Percentiles rank a stretch among this genome's conserved stretches.
Conservation (phyloP, 2,113 vertebrate species). For the Lepus timidus region DNA sequence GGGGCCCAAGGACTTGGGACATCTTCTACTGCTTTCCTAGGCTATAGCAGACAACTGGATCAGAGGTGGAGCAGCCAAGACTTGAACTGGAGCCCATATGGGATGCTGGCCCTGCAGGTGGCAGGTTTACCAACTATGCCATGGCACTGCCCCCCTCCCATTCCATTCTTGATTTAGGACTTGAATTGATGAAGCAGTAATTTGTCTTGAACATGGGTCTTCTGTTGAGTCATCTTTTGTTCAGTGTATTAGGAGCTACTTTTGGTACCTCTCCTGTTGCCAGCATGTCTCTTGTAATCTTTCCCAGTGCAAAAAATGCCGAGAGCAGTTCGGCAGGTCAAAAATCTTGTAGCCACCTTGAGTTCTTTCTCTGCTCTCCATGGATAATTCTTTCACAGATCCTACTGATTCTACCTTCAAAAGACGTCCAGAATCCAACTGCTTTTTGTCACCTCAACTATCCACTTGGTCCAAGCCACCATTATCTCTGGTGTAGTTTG, state of each 20-base stretch:
- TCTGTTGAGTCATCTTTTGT: neutral
- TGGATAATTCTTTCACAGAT: neutral
- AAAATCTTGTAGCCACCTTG: neutral
- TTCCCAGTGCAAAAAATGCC: neutral
- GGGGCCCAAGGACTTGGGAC: too few relatives aligned
- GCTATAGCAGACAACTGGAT: too few relatives aligned
- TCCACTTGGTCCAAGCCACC: neutral
- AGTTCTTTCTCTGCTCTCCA: neutral
- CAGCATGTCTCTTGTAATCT: slow-evolving; percentile 29
- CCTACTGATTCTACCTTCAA: neutral
- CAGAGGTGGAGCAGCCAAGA: too few relatives aligned
- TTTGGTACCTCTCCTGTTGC: neutral
- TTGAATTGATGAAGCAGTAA: neutral
- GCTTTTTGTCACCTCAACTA: slow-evolving; percentile 47
- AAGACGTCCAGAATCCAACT: slow-evolving; percentile 1
- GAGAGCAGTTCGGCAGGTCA: neutral
- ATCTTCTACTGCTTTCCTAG: too few relatives aligned
- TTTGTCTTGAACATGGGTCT: neutral
- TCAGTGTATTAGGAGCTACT: neutral
- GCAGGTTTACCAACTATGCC: too few relatives aligned
- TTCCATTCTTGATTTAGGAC: neutral
- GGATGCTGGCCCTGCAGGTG: too few relatives aligned
- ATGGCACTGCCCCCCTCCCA: too few relatives aligned
- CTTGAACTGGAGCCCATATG: too few relatives aligned
- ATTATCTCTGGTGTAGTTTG: slow-evolving; percentile 20